Evolutionary conservation across 2,888 invertebrate genomes (phyloP), one percentile per base, ranked within the genome.

Genomic region (Seira musarum): DNA sequence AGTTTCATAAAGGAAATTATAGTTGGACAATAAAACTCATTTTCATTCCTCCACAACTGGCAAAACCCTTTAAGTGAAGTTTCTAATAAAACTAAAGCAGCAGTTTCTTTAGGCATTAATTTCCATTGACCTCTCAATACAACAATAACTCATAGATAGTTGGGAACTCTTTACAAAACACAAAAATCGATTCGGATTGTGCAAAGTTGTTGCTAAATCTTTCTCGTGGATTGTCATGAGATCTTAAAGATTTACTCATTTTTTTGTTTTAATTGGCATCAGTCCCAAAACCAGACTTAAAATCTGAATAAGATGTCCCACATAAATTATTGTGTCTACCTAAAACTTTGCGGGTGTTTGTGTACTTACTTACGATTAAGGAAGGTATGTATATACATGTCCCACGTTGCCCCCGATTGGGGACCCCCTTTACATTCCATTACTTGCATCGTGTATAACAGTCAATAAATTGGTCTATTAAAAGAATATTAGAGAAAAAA

Each of bases 391-490:
- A 40, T 13, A 13, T 8, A 13, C 6, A 40, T 40, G 5, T 40
- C 40, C 40, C 40, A 40, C 40, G 5, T 40, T 40, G 13, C 40
- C 40, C 40, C 40, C 40, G 40, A 8, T 40, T 40, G 6, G 13
- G 40, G 6, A 40, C 13, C 40, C 40, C 40, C 13, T 13, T 40
- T 40, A 8, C 40, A 40, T 40, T 13, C 40, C 40, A 40, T 13
- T 40, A 8, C 13, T 40, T 40, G 6, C 40, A 8, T 40, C 13
- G 6, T 40, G 40, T 57, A 35, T 57, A 65, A 65, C 35, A 67
- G 64, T 63, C 64, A 76, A 76, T 76, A 76, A 76, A 76, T 76
- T 35, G 76, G 76, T 69, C 69, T 76, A 76, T 76, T 76, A 76
- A 76, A 69, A 75, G 75, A 68, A 75, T 75, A 75, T 75, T 75